These are phyloP conservation scores for Andricus quercusramuli DNA, from an alignment of 2,888 invertebrate species.

Conservation along the genomic window DNA sequence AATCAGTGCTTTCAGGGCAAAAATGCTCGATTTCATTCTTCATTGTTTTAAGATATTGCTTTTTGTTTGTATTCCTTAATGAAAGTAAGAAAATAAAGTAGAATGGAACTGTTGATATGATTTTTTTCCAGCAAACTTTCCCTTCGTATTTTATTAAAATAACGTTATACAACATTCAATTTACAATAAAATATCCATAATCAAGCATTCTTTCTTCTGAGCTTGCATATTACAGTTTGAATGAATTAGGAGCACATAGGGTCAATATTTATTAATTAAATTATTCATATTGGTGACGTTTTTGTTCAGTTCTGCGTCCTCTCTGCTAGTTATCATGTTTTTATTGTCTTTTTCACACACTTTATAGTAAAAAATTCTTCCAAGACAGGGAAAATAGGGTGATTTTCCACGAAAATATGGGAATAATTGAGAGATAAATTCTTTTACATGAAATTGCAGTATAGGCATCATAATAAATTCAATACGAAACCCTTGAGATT, in stretches of 20 bases:
- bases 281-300: not conserved
- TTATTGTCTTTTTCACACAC: too few species aligned
- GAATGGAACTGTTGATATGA: not conserved
- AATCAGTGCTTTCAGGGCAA: not conserved
- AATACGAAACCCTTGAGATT: too few species aligned
- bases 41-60: not conserved
- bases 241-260: not conserved
- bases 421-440: too few species aligned
- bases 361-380: too few species aligned
- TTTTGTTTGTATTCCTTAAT: not conserved
- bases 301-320: not conserved
- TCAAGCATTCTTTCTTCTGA: not conserved
- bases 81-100: not conserved
- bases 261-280: not conserved
- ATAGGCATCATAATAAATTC: too few species aligned
- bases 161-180: not conserved
- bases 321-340: not conserved
- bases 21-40: not conserved
- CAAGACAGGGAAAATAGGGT: too few species aligned
- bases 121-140: too few species aligned
- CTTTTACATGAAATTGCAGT: too few species aligned
- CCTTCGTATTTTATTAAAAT: not conserved
- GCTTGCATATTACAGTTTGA: not conserved
- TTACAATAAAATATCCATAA: not conserved
- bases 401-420: too few species aligned